These are phyloP conservation scores for Euclidia mi DNA, from an alignment of 2,888 invertebrate genomes.

Conservation along the genomic window DNA sequence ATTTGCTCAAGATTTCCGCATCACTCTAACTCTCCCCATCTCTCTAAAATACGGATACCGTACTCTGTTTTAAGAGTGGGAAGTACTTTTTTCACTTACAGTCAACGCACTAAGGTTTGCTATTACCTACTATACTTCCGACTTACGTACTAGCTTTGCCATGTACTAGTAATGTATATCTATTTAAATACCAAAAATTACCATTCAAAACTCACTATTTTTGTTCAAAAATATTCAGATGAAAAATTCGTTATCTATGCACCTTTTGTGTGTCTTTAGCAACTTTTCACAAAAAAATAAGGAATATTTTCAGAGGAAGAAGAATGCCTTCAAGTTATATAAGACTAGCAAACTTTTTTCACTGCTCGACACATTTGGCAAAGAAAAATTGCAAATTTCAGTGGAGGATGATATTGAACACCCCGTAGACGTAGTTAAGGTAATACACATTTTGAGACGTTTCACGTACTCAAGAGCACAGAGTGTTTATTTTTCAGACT, in stretches of 20 bases:
- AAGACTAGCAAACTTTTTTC: constrained; percentile 47
- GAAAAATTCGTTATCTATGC: constrained; percentile 33
- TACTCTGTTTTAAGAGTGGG: no score
- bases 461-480: constrained; percentile 28
- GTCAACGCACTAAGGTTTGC: no score
- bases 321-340: constrained; percentile 43
- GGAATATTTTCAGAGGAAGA: constrained; percentile 35
- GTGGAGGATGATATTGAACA: constrained; percentile 50
- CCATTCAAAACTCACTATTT: constrained; percentile 12
- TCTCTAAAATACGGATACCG: no score
- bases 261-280: constrained; percentile 29
- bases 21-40: no score
- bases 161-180: no score
- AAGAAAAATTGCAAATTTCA: constrained; percentile 59
- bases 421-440: constrained; percentile 47
- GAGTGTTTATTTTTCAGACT: background rate
- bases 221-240: constrained; percentile 15
- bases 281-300: constrained; percentile 39
- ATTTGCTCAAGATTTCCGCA: no score
- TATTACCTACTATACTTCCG: no score
- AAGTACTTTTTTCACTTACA: no score
- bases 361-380: constrained; percentile 56
- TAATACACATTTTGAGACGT: constrained; percentile 53
- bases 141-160: no score
- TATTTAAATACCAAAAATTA: no score